These are phyloP conservation scores for Lacanobia oleracea DNA, from an alignment of 2,888 invertebrate species.

Conservation along the genomic window DNA sequence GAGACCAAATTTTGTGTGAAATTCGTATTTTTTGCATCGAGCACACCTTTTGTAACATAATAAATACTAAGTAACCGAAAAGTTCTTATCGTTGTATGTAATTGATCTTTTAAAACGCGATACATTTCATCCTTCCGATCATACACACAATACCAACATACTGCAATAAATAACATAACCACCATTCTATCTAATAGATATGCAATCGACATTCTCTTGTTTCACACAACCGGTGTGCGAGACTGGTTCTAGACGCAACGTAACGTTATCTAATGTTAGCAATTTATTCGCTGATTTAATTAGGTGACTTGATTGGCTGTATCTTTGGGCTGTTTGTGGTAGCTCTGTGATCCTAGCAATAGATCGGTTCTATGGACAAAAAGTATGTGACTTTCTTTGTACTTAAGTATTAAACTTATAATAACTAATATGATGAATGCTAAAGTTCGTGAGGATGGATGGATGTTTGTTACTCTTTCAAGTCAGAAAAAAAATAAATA, in stretches of 20 bases:
- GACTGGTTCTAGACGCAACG: constrained; percentile 48
- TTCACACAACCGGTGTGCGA: constrained; percentile 38
- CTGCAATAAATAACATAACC: constrained; percentile 12
- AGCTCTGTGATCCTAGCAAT: neutral
- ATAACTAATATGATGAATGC: too few relatives aligned
- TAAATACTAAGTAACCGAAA: too few relatives aligned
- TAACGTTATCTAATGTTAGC: constrained; percentile 36
- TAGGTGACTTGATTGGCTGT: constrained; percentile 27
- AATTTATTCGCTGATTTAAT: constrained; percentile 43
- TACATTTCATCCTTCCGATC: neutral
- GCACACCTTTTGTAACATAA: too few relatives aligned
- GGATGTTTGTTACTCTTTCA: too few relatives aligned
- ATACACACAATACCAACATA: neutral
- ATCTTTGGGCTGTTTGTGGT: neutral
- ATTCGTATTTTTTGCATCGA: too few relatives aligned
- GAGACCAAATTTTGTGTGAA: too few relatives aligned
- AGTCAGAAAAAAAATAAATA: too few relatives aligned
- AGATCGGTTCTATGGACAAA: too few relatives aligned
- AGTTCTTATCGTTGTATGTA: too few relatives aligned
- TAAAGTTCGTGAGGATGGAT: too few relatives aligned
- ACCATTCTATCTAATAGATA: constrained; percentile 27
- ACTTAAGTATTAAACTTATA: too few relatives aligned
- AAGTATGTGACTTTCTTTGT: too few relatives aligned
- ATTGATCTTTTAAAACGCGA: neutral
- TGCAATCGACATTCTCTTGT: constrained; percentile 50